Percentiles rank a stretch among this genome's conserved stretches.
Conservation (phyloP, 2,888 invertebrate species). For the Agonopterix heracliana region DNA sequence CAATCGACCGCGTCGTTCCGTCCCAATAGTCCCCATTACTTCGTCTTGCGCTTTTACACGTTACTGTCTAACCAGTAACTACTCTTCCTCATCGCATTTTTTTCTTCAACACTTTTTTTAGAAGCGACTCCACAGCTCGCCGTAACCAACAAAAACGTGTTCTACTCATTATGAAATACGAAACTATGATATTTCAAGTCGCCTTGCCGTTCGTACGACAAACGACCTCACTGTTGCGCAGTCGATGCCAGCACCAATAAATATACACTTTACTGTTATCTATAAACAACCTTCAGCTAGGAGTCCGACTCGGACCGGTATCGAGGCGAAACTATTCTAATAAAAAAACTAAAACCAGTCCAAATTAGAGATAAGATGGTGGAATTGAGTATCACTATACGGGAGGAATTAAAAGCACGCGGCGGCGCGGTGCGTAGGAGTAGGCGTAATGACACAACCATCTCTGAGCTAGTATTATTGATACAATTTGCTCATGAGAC, state of each 20-base stretch:
- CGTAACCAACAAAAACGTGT: conserved; percentile 57
- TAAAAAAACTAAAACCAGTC: conserved; percentile 69
- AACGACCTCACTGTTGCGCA: conserved; percentile 55
- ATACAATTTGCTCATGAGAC: background rate
- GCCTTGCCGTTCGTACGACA: conserved; percentile 38
- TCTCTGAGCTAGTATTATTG: background rate
- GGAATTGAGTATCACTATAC: conserved; percentile 21
- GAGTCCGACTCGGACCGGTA: conserved; percentile 62
- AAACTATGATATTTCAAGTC: conserved; percentile 67
- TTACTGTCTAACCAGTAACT: conserved; percentile 18
- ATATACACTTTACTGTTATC: conserved; percentile 72
- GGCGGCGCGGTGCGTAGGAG: conserved; percentile 1
- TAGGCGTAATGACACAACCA: background rate
- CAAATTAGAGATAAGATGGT: conserved; percentile 52
- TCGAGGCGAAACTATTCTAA: conserved; percentile 71
- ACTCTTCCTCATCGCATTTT: conserved; percentile 1
- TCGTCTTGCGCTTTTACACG: conserved; percentile 30
- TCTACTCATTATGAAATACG: conserved; percentile 71
- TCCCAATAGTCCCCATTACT: conserved; percentile 49
- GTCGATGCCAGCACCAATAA: conserved; percentile 53
- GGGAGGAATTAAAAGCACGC: conserved; percentile 26
- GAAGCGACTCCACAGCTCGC: conserved; percentile 45
- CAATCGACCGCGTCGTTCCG: conserved; percentile 63
- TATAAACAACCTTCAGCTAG: conserved; percentile 60
- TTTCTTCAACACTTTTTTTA: conserved; percentile 12